Evolutionary conservation across 2,113 vertebrate species (phyloP), one percentile per base, ranked within the genome.

Genomic region (Callithrix jacchus): DNA sequence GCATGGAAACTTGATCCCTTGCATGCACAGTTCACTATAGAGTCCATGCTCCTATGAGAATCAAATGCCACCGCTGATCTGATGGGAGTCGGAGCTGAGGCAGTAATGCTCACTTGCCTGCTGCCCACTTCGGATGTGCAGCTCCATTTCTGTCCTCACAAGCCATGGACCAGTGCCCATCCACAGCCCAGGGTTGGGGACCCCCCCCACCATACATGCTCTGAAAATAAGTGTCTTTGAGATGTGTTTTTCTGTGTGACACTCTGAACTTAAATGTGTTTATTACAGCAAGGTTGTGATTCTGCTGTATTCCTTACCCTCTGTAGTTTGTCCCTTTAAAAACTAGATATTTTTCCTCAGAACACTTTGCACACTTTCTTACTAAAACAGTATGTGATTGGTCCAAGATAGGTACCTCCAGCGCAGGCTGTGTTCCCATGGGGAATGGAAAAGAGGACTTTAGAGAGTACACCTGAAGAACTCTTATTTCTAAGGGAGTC

Each of bases 271-370:
- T 89, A 89, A 95, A 79, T 35, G 5, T 42, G 47, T 89, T 70
- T 42, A 2, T 89, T 45, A 76, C 74, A 40, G 25, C 4, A 10
- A 87, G 70, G 80, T 71, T 76, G 70, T 70, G n/a, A 40, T 52
- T 47, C 40, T 94, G 52, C 21, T 89, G 30, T 88, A 3, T 81
- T 92, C 83, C 73, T 91, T 9, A 21, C 56, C 27, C 32, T 54
- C 42, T 77, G n/a, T 87, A 52, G 81, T 91, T 45, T 82, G 87
- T 35, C 91, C 49, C 76, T 80, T 81, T 87, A 37, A 84, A 82
- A 95, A 68, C 25, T 42, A 94, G 83, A 27, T 91, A 56, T 91
- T 85, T 73, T 74, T 87, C 37, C 87, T 88, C 66, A 40, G 95
- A 93, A 87, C 32, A 37, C 25, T 92, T 86, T 74, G 83, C 89